Evolutionary conservation across 2,888 invertebrate genomes (phyloP).

Genomic region (Icerya purchasi): DNA sequence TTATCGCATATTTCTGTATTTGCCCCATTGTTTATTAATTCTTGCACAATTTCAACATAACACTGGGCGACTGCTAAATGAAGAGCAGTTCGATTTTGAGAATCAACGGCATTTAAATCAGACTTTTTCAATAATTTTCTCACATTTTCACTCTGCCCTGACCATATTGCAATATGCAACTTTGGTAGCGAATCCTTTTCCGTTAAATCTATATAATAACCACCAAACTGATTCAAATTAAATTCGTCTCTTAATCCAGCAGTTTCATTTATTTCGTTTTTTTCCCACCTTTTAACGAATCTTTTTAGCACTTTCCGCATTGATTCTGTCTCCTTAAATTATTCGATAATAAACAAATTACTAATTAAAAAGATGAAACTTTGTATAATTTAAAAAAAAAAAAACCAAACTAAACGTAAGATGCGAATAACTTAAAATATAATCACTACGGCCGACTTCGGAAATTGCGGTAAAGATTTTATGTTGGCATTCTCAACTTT

Average conservation of each 20-base stretch:
- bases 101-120: constrained; percentile 22
- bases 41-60: constrained; percentile 22
- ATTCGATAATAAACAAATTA: too few species aligned
- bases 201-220: neutral
- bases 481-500: too few species aligned
- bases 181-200: neutral
- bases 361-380: too few species aligned
- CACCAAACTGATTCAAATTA: neutral
- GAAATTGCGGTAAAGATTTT: too few species aligned
- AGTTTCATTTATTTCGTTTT: neutral
- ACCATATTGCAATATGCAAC: constrained; percentile 2
- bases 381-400: too few species aligned
- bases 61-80: constrained; percentile 23
- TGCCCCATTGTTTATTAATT: constrained; percentile 22
- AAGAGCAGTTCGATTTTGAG: constrained; percentile 21
- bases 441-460: too few species aligned
- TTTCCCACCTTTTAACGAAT: neutral
- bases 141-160: neutral
- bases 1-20: constrained; percentile 21
- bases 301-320: neutral
- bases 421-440: too few species aligned
- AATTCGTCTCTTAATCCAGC: neutral
- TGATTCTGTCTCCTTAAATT: too few species aligned
- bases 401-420: too few species aligned
- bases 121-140: neutral